Base-by-base conservation (phyloP, 2,888 invertebrate species). In the Andrena trimmerana region DNA sequence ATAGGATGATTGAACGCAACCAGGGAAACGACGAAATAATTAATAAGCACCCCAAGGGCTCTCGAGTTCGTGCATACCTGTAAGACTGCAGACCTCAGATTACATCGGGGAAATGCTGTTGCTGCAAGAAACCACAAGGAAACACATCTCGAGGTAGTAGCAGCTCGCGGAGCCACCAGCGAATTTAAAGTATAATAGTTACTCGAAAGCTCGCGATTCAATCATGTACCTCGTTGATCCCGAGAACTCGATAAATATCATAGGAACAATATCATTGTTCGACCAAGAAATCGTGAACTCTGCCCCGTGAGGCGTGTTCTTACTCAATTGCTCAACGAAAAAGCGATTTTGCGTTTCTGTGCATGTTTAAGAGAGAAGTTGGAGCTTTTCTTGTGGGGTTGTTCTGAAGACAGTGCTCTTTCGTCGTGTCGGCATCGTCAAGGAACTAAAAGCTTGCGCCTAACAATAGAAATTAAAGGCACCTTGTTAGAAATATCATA, bases 1-100 rank as follows among this genome's bases (percentile, higher is more conserved):
- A 36, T 57, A 50, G 67, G 63, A 84, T 48, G 75, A 71, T 84
- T 60, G 48, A 57, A 60, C 52, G 42, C 33, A 52, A 27, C 67
- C 66, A 20, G 20, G 69, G 57, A 33, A 67, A 52, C 57, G 66
- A 13, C 6, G 54, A 79, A 87, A 87, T 85, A 81, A 81, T 87
- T 87, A 84, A 87, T 83, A 83, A 83, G 59, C 63, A 73, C 16
- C 78, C 67, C 60, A 85, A 65, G 76, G 77, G 63, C 57, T 27
- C 33, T 52, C 24, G 57, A 42, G 62, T 75, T 75, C 71, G 52
- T 54, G 66, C 78, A 27, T 60, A 57, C 63, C 67, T 27, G 57
- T 52, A 68, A 71, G 54, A 62, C 52, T 50, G 67, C 57, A 48
- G 52, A 62, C 70, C 60, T 33, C 63, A 69, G 75, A 85, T 85